These are phyloP conservation scores for Thalassaphorura encarpata DNA, from an alignment of 1,140 invertebrate species.

Conservation along the genomic window DNA sequence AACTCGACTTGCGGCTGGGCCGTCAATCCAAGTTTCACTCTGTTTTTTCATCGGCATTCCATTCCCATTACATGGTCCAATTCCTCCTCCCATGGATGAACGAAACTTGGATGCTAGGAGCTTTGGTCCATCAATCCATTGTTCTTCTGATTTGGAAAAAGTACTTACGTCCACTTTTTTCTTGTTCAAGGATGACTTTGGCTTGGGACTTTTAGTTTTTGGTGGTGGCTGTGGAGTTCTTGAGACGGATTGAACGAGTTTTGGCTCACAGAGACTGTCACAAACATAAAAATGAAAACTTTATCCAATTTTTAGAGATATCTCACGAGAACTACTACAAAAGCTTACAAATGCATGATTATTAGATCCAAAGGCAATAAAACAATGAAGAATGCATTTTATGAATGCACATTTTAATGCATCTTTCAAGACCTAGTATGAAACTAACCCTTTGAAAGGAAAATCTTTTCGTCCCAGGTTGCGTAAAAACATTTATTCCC, in stretches of 20 bases:
- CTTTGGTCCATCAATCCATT: conserved; percentile 91
- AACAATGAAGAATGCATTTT: too few species aligned
- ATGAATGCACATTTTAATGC: too few species aligned
- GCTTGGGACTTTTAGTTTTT: conserved; percentile 34
- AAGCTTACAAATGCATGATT: too few species aligned
- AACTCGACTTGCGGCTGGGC: conserved; percentile 43
- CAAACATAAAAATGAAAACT: too few species aligned
- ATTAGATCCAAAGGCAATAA: too few species aligned
- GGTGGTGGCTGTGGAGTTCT: conserved; percentile 19
- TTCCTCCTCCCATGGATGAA: background rate
- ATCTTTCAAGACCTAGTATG: too few species aligned
- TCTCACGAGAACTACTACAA: too few species aligned
- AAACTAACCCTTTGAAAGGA: too few species aligned
- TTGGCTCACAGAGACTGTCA: too few species aligned
- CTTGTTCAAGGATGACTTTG: conserved; percentile 19
- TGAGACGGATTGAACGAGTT: background rate
- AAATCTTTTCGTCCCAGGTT: too few species aligned
- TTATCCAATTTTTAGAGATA: too few species aligned
- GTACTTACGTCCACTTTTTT: conserved; percentile 1
- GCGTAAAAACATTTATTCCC: too few species aligned
- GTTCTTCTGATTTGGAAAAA: conserved; percentile 53
- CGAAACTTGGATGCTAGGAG: conserved; percentile 59
- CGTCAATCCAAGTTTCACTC: conserved; percentile 89
- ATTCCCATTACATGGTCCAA: background rate
- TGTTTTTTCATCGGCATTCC: conserved; percentile 36